These are phyloP conservation scores for Urocitellus parryii DNA, from an alignment of 2,113 vertebrate species.

Conservation along the genomic window DNA sequence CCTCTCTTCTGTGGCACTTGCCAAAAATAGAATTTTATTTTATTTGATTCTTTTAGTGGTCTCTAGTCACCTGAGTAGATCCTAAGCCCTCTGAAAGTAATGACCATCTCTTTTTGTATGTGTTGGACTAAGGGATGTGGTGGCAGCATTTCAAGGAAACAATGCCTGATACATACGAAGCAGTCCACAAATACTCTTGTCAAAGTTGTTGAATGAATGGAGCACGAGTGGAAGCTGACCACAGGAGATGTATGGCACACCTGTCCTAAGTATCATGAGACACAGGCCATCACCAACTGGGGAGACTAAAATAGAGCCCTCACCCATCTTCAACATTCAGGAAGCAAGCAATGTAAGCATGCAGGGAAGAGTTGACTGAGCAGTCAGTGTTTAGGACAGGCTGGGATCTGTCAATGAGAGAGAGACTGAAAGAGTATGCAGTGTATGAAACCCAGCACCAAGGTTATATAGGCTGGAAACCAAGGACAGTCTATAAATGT, in stretches of 20 bases:
- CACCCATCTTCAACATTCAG: neutral
- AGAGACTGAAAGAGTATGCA: rapidly evolving
- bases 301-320: neutral
- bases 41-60: neutral
- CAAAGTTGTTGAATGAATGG: constrained; percentile 1
- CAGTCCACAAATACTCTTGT: neutral
- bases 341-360: neutral
- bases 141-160: neutral
- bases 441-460: neutral
- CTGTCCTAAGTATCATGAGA: neutral
- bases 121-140: neutral
- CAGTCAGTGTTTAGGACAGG: neutral
- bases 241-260: neutral
- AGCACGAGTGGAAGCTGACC: neutral
- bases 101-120: neutral
- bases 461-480: neutral
- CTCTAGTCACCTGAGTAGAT: neutral
- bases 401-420: neutral
- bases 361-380: neutral
- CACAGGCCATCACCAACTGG: neutral
- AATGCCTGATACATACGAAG: neutral
- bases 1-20: neutral
- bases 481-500: neutral
- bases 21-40: neutral
- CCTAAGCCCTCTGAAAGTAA: neutral